phyloP scores from a whole-genome alignment of 2,113 vertebrate genomes.

The Xenotilapia caudafasciata region DNA sequence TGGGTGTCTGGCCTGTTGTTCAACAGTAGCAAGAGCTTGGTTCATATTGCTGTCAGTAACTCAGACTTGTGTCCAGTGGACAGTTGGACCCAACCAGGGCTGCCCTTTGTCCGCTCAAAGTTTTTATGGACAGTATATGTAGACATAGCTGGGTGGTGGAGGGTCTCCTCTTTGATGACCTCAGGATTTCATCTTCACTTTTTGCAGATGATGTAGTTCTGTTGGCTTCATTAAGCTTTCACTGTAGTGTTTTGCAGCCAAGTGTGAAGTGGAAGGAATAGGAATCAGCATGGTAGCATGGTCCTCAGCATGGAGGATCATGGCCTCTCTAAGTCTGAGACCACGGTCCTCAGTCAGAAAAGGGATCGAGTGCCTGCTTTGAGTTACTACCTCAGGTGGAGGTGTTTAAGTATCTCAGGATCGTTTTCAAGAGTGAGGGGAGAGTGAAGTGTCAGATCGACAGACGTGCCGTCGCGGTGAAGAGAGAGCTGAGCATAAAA shows the following conservation, averaged over 20 bases:
- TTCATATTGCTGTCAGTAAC: neutral
- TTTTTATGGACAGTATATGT: neutral
- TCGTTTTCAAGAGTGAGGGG: neutral
- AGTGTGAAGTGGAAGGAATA: neutral
- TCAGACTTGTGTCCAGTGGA: neutral
- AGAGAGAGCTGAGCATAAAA: neutral
- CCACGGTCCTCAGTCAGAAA: neutral
- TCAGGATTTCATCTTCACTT: neutral
- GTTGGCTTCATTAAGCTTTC: neutral
- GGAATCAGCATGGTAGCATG: neutral
- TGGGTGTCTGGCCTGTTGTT: neutral
- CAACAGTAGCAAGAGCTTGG: neutral
- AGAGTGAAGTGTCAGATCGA: neutral
- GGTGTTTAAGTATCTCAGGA: neutral
- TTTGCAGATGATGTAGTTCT: neutral
- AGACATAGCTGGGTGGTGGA: neutral
- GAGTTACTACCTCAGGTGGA: neutral
- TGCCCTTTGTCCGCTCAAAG: neutral
- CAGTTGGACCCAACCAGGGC: neutral
- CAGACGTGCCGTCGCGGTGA: fast-evolving
- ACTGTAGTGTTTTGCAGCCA: neutral
- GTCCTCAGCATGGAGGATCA: neutral
- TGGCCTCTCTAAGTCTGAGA: neutral
- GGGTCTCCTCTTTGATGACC: neutral
- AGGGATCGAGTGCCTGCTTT: neutral